phyloP scores from a whole-genome alignment of 1,140 invertebrate species.

The Ceratoteleas bidentatus region DNA sequence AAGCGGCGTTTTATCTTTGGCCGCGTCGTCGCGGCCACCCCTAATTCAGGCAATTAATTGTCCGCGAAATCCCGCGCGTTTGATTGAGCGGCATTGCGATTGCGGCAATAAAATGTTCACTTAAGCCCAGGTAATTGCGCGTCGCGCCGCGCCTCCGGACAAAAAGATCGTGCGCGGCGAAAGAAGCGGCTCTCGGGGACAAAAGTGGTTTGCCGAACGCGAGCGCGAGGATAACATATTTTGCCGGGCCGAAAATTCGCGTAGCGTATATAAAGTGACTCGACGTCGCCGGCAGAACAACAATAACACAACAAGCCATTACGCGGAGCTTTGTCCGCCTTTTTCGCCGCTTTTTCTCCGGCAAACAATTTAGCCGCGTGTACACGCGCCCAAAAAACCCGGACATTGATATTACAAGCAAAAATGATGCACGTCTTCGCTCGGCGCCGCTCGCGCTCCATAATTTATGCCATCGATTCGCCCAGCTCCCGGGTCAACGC shows the following conservation, averaged over 20 bases:
- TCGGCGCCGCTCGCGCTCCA: conserved; percentile 32
- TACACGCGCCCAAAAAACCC: conserved; percentile 20
- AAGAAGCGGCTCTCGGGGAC: no score
- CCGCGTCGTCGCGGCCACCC: no score
- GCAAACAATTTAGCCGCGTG: conserved; percentile 51
- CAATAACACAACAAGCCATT: conserved; percentile 65
- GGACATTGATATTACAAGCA: conserved; percentile 50
- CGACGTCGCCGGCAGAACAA: conserved; percentile 55
- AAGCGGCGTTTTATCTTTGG: no score
- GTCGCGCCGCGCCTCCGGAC: no score
- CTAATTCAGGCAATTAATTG: no score
- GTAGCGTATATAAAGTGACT: conserved; percentile 47
- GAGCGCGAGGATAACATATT: conserved; percentile 66
- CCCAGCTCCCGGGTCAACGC: conserved; percentile 25
- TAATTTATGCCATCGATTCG: conserved; percentile 62
- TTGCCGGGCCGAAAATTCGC: conserved; percentile 37
- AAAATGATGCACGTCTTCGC: conserved; percentile 50
- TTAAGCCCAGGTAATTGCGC: no score
- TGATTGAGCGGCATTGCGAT: no score
- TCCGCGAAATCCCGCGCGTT: no score
- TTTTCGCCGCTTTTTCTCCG: conserved; percentile 38
- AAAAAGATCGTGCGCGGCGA: no score
- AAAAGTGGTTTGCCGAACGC: no score
- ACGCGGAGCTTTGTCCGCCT: conserved; percentile 48
- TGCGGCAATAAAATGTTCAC: no score